Evolutionary conservation across 2,888 invertebrate species (phyloP), one percentile per base, ranked within the genome.

Genomic region (Osmoderma eremita): DNA sequence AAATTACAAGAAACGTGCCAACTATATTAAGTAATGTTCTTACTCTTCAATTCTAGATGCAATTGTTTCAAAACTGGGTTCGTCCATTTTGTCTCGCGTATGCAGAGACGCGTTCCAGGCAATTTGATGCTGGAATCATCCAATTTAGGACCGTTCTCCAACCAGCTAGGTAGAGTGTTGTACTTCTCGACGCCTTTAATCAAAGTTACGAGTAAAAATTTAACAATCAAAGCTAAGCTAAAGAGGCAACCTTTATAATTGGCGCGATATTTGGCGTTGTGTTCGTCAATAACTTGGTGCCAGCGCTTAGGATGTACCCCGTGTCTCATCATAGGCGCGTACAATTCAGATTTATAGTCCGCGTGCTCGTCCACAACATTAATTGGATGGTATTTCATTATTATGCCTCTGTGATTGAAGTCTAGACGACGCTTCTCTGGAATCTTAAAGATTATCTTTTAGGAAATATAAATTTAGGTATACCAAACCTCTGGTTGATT

Each of bases 21-120:
- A n/a, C n/a, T n/a, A 24, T 6, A 42, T 12, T 42, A 12, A 42
- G n/a, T n/a, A 42, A 30, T 6, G 1, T 30, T 30, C 56, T 68
- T 70, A 87, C 87, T 85, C 78, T 85, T 87, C 4, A 89, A 78
- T 72, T 89, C 88, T 45, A 85, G 82, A 68, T 90, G 87, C 1
- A 90, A 80, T 48, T 83, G 82, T 76, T 85, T 84, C 53, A 90
- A 73, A 71, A 88, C 88, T 71, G 86, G 84, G 22, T 88, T 86
- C 38, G 87, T 88, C 89, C 89, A 90, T 79, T 87, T 88, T 0
- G 88, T 88, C 79, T 87, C 86, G 13, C 88, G 78, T 54, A 86
- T 83, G 75, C 90, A 90, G 0, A 89, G 78, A 5, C 78, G 76
- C 67, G 80, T 78, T 13, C 78, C 80, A 2, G 84, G 82, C 1